Evolutionary conservation across 1,140 invertebrate species (phyloP).

Genomic region (Drosophila baimaii): DNA sequence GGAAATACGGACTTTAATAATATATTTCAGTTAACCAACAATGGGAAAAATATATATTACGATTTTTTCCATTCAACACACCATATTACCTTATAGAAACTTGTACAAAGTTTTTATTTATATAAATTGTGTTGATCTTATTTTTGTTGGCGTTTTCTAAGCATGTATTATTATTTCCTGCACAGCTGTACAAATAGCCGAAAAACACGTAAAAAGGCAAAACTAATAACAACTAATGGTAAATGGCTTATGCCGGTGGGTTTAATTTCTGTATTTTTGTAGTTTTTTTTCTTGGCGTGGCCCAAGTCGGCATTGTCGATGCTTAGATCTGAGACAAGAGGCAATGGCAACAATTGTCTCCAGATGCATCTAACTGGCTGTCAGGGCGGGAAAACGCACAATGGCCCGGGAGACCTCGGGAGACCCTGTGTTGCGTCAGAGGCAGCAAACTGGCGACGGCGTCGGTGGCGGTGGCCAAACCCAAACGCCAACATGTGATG

Average conservation of each 20-base stretch:
- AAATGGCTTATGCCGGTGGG: slow-evolving; percentile 28
- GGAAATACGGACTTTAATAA: no score
- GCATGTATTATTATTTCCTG: neutral
- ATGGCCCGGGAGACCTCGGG: slow-evolving; percentile 52
- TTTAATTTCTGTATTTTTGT: slow-evolving; percentile 23
- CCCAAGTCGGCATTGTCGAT: slow-evolving; percentile 40
- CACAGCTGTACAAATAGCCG: slow-evolving; percentile 14
- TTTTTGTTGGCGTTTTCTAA: neutral
- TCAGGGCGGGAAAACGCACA: slow-evolving; percentile 63
- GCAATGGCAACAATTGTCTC: slow-evolving; percentile 58
- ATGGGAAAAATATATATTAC: neutral
- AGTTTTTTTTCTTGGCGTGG: slow-evolving; percentile 35
- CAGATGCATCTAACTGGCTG: slow-evolving; percentile 43
- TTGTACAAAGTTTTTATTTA: neutral
- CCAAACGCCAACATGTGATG: slow-evolving; percentile 71
- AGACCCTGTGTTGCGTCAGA: slow-evolving; percentile 62
- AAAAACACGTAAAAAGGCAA: slow-evolving; percentile 36
- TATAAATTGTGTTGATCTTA: slow-evolving; percentile 3
- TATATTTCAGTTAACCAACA: neutral
- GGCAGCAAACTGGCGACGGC: neutral
- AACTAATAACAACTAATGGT: slow-evolving; percentile 64
- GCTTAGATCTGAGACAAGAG: slow-evolving; percentile 57
- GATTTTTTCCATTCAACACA: neutral
- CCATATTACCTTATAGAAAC: neutral
- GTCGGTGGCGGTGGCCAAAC: slow-evolving; percentile 47